Percentiles rank a stretch among this genome's conserved stretches.
phyloP scores from a whole-genome alignment of 2,888 invertebrate genomes.

The Volucella inflata region DNA sequence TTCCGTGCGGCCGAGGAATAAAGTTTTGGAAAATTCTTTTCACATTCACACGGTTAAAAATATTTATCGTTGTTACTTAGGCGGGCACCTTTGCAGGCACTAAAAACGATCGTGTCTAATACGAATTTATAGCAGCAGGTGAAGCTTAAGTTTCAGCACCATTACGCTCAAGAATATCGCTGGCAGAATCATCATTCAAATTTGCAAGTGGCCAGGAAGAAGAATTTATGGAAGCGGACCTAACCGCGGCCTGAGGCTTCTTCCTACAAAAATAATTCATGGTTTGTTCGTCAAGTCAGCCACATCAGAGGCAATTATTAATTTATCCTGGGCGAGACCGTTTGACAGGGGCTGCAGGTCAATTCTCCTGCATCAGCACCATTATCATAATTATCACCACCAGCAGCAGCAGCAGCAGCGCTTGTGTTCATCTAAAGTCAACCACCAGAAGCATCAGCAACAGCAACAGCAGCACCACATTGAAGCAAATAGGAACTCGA shows the following conservation, averaged over 20 bases:
- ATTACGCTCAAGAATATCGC: slow-evolving; percentile 49
- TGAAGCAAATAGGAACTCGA: neutral
- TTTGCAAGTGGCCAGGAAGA: slow-evolving; percentile 64
- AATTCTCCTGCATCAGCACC: slow-evolving; percentile 56
- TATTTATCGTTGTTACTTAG: slow-evolving; percentile 52
- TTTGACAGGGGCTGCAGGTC: slow-evolving; percentile 53
- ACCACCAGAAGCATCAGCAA: slow-evolving; percentile 37
- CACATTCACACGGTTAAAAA: slow-evolving; percentile 22
- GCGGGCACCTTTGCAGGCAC: slow-evolving; percentile 55
- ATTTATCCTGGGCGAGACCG: slow-evolving; percentile 48
- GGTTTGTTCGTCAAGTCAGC: slow-evolving; percentile 53
- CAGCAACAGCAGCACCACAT: slow-evolving; percentile 48
- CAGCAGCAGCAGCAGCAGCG: slow-evolving; percentile 63
- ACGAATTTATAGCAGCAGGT: slow-evolving; percentile 54
- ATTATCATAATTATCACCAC: too few species aligned
- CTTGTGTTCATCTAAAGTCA: slow-evolving; percentile 59
- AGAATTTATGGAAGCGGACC: slow-evolving; percentile 68
- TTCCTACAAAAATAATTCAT: slow-evolving; percentile 49
- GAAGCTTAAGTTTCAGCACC: slow-evolving; percentile 35
- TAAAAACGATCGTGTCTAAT: slow-evolving; percentile 2
- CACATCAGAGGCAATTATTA: neutral
- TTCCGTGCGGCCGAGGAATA: slow-evolving; percentile 66
- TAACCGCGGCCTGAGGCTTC: slow-evolving; percentile 58
- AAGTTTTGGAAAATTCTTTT: slow-evolving; percentile 65
- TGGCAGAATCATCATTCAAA: slow-evolving; percentile 45